phyloP scores from a whole-genome alignment of 35 echinoderm and acorn worm genomes.

The Heliocidaris erythrogramma region DNA sequence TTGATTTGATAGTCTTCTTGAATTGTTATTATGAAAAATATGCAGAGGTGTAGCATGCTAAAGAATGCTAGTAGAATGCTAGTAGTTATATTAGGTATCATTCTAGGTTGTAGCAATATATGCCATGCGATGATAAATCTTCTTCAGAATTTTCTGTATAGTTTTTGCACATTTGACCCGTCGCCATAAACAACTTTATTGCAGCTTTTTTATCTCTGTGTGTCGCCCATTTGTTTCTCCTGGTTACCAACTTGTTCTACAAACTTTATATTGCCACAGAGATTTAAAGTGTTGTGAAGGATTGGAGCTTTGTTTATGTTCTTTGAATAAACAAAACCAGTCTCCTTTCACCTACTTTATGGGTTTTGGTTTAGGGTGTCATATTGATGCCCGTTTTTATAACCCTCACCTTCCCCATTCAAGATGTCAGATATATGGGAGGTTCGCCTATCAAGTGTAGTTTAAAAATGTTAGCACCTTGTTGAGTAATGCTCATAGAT shows the following conservation, averaged over 20 bases:
- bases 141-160: background rate
- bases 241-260: background rate
- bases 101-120: background rate
- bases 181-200: background rate
- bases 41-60: background rate
- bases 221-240: background rate
- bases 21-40: too few species aligned
- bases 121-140: background rate
- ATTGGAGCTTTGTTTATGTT: slow-evolving; percentile 34
- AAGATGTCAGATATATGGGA: slow-evolving; percentile 38
- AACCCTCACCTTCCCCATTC: slow-evolving; percentile 32
- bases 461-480: slow-evolving; percentile 39
- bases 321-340: slow-evolving; percentile 49
- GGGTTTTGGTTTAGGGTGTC: slow-evolving; percentile 31
- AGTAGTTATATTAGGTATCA: background rate
- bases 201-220: background rate
- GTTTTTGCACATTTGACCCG: background rate
- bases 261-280: background rate
- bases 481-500: slow-evolving; percentile 19
- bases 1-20: background rate
- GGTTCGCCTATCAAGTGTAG: slow-evolving; percentile 25
- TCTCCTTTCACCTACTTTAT: slow-evolving; percentile 46
- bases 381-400: slow-evolving; percentile 33
- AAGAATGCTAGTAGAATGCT: too few species aligned
- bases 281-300: slow-evolving; percentile 4